Percentiles rank a stretch among this genome's conserved stretches.
These are phyloP conservation scores for Rhinoderma darwinii DNA, from an alignment of 2,113 vertebrate species.

Conservation along the genomic window DNA sequence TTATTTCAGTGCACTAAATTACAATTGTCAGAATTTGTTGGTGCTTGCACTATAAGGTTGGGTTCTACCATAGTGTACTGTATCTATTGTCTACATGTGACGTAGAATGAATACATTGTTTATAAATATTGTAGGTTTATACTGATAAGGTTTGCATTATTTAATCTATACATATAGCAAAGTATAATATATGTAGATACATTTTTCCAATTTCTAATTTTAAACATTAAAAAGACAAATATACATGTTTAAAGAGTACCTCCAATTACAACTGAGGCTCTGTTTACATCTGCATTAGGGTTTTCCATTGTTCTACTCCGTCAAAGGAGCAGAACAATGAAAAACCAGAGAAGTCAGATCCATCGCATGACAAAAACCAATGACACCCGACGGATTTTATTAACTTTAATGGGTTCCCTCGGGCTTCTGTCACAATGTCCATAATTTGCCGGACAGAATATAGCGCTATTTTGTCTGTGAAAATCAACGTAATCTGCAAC, in stretches of 20 bases:
- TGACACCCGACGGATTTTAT: no score
- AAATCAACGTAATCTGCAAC: no score
- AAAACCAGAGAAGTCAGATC: no score
- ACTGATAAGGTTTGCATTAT: neutral
- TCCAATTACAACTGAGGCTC: neutral
- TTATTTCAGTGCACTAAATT: slow-evolving; percentile 22
- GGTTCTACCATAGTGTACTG: neutral
- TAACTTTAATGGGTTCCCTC: no score
- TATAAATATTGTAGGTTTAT: neutral
- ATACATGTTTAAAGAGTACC: neutral
- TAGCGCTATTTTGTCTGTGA: no score
- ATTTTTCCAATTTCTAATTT: neutral
- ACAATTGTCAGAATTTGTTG: neutral
- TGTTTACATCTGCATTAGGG: no score
- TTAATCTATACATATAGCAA: neutral
- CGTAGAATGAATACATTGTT: neutral
- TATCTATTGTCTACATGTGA: neutral
- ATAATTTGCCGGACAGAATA: no score
- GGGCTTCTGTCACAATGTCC: no score
- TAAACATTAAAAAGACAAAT: neutral
- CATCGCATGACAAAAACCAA: no score
- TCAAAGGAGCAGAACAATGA: no score
- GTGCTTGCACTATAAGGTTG: neutral
- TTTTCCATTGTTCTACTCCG: no score
- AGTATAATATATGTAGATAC: neutral